A percentile compares a stretch with the other conserved stretches of the same genome.
Evolutionary conservation across 2,797 vertebrate species (phyloP).

Genomic region (Carcharodon carcharias): DNA sequence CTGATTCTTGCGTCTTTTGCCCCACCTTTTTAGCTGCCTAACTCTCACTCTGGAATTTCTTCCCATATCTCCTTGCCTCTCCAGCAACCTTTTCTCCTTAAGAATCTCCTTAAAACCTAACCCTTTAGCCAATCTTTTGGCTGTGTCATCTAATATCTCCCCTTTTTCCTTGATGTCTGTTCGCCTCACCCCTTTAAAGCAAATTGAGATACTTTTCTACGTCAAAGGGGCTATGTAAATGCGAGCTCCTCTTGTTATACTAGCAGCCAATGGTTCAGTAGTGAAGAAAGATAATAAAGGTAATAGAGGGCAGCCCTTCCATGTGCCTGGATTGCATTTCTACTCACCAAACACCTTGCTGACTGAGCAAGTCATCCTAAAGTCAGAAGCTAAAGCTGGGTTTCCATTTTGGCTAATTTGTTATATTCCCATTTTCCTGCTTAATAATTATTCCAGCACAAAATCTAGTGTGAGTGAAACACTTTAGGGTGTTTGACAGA

Average conservation of each 20-base stretch:
- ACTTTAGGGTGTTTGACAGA: not conserved
- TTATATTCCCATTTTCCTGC: not conserved
- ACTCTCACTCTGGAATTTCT: not conserved
- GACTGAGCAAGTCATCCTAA: not conserved
- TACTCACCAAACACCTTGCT: not conserved
- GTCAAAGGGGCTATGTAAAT: not conserved
- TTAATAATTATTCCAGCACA: not conserved
- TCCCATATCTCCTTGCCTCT: conserved; percentile 28
- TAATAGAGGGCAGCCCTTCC: not conserved
- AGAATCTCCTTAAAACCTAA: not conserved
- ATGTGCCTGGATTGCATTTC: not conserved
- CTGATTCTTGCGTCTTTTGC: conserved; percentile 41
- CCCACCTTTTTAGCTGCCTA: no score
- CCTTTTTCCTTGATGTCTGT: not conserved
- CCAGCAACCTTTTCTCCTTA: conserved; percentile 41
- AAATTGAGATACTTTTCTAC: not conserved
- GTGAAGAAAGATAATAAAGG: not conserved
- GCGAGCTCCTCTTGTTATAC: not conserved
- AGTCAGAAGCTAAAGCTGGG: not conserved
- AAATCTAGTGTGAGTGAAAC: not conserved
- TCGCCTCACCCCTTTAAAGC: conserved; percentile 57
- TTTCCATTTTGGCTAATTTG: not conserved
- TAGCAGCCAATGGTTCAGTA: not conserved
- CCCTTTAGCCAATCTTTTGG: not conserved
- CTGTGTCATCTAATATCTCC: not conserved